phyloP scores from a whole-genome alignment of 2,797 vertebrate species.

The Scolopax bukidnonensis region DNA sequence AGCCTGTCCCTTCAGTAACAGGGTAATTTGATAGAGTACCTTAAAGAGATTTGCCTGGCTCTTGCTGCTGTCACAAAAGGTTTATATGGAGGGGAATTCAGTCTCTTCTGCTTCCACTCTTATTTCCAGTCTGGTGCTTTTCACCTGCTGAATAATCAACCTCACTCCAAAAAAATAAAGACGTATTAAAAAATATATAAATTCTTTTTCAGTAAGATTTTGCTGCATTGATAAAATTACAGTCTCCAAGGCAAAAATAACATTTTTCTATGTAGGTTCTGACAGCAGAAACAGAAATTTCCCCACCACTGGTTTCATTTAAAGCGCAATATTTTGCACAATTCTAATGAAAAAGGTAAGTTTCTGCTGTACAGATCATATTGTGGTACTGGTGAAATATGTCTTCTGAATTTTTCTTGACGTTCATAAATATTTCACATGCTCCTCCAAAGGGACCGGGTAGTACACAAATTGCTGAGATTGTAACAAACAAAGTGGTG shows the following conservation, averaged over 20 bases:
- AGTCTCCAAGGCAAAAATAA: neutral
- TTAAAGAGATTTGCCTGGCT: neutral
- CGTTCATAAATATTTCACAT: conserved; percentile 48
- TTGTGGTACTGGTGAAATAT: neutral
- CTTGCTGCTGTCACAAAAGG: neutral
- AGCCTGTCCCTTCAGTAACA: neutral
- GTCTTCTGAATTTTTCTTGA: conserved; percentile 27
- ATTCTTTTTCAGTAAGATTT: neutral
- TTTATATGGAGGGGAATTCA: neutral
- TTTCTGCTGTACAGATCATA: neutral
- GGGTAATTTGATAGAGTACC: neutral
- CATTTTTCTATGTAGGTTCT: neutral
- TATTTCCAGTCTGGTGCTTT: neutral
- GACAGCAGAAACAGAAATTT: neutral
- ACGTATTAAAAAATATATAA: neutral
- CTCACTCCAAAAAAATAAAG: neutral
- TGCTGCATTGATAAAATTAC: neutral
- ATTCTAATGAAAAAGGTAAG: neutral
- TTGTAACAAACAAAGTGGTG: neutral
- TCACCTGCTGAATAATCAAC: neutral
- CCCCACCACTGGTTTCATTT: neutral
- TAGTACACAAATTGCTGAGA: conserved; percentile 26
- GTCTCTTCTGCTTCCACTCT: neutral
- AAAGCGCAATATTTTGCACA: neutral
- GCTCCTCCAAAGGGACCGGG: neutral